Base-by-base conservation (phyloP, 2,113 vertebrate species). In the Melospiza georgiana region DNA sequence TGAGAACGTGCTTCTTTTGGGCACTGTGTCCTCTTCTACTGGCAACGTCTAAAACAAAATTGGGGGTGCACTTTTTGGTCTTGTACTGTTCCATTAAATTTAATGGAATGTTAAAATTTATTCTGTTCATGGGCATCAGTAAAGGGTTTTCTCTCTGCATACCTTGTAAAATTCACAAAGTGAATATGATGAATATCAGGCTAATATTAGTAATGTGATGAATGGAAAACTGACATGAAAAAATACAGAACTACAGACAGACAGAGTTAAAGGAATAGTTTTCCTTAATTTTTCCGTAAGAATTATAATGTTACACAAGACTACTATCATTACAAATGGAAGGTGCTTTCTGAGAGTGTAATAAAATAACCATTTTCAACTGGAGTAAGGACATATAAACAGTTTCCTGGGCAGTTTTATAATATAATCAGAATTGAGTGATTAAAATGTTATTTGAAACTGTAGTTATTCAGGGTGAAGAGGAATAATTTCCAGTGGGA, bases 221-320 rank as follows among this genome's bases (percentile, higher is more conserved):
- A 87, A 77, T 49, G 11, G 10, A 68, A 89, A 77, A 81, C 12
- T 48, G 30, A 14, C 30, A 12, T 33, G 7, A 46, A 39, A 39
- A 39, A 39, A 39, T 39, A 39, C 37, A 39, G 37, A 39, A 65
- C 33, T 80, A 43, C 25, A 80, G 17, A 75, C 4, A 74, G 21
- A 4, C 0, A 0, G 17, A 79, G 10, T 44, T 84, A 77, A 77
- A 80, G 12, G 10, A 61, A 61, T 43, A 55, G 0, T 63, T 88
- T 72, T 30, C 13, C 28, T 73, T 52, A 48, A 5, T 71, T 82
- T 82, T 88, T 75, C 30, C 68, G 20, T 72, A n/a, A 76, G 28
- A 37, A 33, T 49, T 48, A 54, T 52, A 52, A 52, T 3, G 5
- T 33, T 82, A 19, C 2, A 4, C 4, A 48, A 46, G 28, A 46